phyloP scores from a whole-genome alignment of 2,797 vertebrate species.

The Lophius americanus region DNA sequence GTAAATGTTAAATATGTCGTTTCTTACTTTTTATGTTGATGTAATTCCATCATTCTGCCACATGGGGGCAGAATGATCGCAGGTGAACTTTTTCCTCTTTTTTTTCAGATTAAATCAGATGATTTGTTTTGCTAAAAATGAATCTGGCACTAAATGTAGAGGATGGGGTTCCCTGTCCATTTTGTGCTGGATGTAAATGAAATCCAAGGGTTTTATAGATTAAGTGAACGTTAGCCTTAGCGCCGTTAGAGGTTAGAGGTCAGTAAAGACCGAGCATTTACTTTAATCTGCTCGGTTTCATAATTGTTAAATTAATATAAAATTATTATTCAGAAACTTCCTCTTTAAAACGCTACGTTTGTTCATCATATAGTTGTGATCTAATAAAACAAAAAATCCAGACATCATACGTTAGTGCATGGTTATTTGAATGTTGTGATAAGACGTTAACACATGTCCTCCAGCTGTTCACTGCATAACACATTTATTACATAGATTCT shows the following conservation, averaged over 20 bases:
- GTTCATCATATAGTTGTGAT: conserved; percentile 5
- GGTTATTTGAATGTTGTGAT: too few relatives aligned
- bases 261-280: conserved; percentile 27
- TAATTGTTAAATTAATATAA: conserved; percentile 60
- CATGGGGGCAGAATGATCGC: conserved; percentile 14
- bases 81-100: neutral
- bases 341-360: conserved; percentile 4
- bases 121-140: neutral
- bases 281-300: conserved; percentile 39
- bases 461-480: neutral
- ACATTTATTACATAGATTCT: too few relatives aligned
- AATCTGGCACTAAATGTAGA: neutral
- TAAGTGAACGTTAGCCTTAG: neutral
- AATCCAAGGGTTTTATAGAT: neutral
- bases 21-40: neutral
- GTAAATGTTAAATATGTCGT: neutral
- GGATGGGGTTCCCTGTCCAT: neutral
- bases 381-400: neutral
- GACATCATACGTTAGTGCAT: too few relatives aligned
- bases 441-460: neutral
- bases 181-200: neutral
- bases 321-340: conserved; percentile 52
- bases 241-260: conserved; percentile 67
- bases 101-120: neutral
- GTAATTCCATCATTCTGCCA: conserved; percentile 34